Evolutionary conservation across 2,888 invertebrate species (phyloP), one percentile per base, ranked within the genome.

Genomic region (Microctonus aethiopoides): DNA sequence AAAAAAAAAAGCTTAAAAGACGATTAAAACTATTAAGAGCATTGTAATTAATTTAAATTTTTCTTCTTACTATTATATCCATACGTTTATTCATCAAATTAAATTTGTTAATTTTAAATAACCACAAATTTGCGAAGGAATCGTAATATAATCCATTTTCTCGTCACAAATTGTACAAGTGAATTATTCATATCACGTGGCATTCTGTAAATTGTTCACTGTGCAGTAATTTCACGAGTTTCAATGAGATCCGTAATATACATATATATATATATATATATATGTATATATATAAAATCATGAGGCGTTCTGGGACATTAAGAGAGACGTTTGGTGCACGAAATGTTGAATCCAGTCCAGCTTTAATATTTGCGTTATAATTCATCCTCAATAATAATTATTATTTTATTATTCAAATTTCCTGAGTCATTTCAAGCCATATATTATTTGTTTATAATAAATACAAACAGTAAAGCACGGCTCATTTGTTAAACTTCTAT

Each of bases 161-260:
- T 34, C 32, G 46, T 52, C 52, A 63, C 20, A 52, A 63, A 63
- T 52, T 63, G 51, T 52, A 22, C 51, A n/a, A 52, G 63, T 63
- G 52, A 63, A 63, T 65, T 65, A 56, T 65, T 56, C 56, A 65
- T 65, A 56, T 36, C 65, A 56, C 65, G 65, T 54, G 34, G 56
- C 34, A 39, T 39, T 51, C 22, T 10, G 52, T 52, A 52, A 63
- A 63, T 63, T 52, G 63, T 52, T 63, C 63, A 52, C 63, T 51
- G 24, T 65, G 39, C 65, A 65, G 65, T 65, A 65, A 65, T 65
- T 65, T 26, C 39, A 26, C 39, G 56, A 65, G 56, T 57, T 65
- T 65, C 56, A 63, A 63, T 63, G 34, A 29, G 16, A 32, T 20
- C 52, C 4, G 11, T 7, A 63, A 63, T 52, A 63, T 63, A 51